Percentiles rank a stretch among this genome's conserved stretches.
Evolutionary conservation across 2,888 invertebrate species (phyloP).

Genomic region (Dusona sp.): DNA sequence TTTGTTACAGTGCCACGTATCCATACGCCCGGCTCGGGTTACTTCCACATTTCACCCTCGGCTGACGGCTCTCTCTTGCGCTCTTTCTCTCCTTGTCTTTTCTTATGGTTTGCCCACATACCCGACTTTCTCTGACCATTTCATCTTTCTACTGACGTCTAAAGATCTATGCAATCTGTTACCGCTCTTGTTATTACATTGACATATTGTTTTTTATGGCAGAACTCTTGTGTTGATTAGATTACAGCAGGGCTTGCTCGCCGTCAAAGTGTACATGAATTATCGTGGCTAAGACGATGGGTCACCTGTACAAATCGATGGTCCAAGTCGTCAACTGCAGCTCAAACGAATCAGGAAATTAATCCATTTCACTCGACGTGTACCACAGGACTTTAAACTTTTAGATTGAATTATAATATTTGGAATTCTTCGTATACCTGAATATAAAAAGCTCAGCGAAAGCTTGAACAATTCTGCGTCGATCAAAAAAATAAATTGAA

Average conservation of each 20-base stretch:
- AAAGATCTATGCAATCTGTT: conserved; percentile 3
- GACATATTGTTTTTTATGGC: neutral
- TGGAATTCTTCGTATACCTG: neutral
- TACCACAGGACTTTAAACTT: conserved; percentile 7
- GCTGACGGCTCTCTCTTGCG: conserved; percentile 28
- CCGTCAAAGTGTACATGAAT: conserved; percentile 28
- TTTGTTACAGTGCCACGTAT: conserved; percentile 68
- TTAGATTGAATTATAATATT: conserved; percentile 1
- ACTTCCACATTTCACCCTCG: conserved; percentile 61
- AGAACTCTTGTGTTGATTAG: neutral
- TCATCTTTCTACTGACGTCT: conserved; percentile 6
- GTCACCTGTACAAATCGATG: conserved; percentile 8
- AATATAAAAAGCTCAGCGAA: neutral
- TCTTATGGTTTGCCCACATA: conserved; percentile 8
- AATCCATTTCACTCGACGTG: neutral
- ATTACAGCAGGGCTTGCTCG: conserved; percentile 16
- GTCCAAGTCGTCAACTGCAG: neutral
- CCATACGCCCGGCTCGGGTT: conserved; percentile 59
- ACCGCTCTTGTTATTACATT: neutral
- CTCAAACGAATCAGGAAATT: conserved; percentile 18
- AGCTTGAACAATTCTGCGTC: neutral
- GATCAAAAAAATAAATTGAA: neutral
- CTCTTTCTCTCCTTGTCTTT: neutral
- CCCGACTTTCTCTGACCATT: conserved; percentile 28
- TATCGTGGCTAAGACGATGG: neutral